Percentiles rank a stretch among this genome's conserved stretches.
Evolutionary conservation across 2,113 vertebrate genomes (phyloP).

Genomic region (Scolopax mira): DNA sequence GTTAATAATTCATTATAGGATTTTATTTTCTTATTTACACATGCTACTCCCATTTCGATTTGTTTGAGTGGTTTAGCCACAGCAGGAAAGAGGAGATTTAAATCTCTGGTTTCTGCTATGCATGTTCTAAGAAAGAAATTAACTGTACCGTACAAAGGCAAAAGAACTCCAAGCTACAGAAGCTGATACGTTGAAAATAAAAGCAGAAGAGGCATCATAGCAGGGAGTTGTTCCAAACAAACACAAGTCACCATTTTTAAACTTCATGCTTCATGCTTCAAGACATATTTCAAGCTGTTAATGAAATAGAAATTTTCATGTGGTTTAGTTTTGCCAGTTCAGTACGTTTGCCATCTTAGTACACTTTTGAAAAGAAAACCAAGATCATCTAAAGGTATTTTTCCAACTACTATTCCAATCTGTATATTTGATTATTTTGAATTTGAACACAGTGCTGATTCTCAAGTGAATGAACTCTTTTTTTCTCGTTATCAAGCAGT

Average conservation of each 20-base stretch:
- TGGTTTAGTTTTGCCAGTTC: constrained; percentile 6
- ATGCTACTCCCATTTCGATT: neutral
- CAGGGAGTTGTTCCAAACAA: neutral
- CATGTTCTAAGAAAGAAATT: constrained; percentile 18
- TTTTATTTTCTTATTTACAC: constrained; percentile 24
- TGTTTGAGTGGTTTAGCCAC: constrained; percentile 11
- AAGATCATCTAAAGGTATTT: neutral
- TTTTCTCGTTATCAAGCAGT: neutral
- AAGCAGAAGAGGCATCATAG: constrained; percentile 1
- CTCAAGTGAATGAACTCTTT: neutral
- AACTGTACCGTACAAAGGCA: neutral
- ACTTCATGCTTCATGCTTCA: constrained; percentile 1
- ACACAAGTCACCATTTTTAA: constrained; percentile 18
- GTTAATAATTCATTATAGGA: neutral
- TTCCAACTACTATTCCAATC: neutral
- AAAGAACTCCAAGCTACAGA: neutral
- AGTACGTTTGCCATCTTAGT: neutral
- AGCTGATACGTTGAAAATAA: neutral
- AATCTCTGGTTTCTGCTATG: constrained; percentile 9
- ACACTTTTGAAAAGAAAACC: neutral
- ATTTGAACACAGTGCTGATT: neutral
- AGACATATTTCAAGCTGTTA: neutral
- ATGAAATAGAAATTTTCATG: constrained; percentile 23
- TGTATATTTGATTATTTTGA: neutral
- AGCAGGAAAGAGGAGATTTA: constrained; percentile 30